These are phyloP conservation scores for Poicephalus meyeri DNA, from an alignment of 2,113 vertebrate genomes.

Conservation along the genomic window DNA sequence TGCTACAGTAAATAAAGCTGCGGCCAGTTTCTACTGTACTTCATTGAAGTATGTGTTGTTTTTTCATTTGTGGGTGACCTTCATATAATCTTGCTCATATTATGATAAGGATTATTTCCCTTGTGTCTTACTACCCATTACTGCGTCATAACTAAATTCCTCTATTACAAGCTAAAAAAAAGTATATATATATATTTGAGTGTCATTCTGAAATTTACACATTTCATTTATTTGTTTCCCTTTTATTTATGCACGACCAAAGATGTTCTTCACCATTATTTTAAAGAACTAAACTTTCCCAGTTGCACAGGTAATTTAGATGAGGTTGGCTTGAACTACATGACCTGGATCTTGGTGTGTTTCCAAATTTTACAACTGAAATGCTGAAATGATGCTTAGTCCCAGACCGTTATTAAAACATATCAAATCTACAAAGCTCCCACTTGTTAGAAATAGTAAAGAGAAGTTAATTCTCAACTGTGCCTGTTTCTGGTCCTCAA, in stretches of 20 bases:
- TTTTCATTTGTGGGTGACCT: not conserved
- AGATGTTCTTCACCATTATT: not conserved
- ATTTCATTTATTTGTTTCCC: not conserved
- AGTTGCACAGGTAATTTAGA: not conserved
- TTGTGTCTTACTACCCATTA: not conserved
- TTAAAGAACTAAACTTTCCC: not conserved
- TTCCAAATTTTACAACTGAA: not conserved
- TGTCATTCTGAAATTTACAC: not conserved
- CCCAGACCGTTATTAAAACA: not conserved
- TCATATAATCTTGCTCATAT: not conserved
- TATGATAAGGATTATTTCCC: not conserved
- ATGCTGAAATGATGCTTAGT: not conserved
- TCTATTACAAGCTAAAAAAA: not conserved
- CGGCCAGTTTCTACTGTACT: not conserved
- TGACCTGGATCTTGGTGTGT: not conserved
- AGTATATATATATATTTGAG: not conserved
- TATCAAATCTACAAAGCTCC: not conserved
- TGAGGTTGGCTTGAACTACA: not conserved
- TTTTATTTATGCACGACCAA: not conserved
- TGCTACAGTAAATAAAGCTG: slow-evolving; percentile 21
- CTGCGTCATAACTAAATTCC: not conserved
- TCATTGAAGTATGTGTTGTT: not conserved
- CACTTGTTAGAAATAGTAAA: not conserved
- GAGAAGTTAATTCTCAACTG: not conserved
- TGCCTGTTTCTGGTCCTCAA: not conserved